phyloP scores from a whole-genome alignment of 1,140 invertebrate genomes.

The Ditylenchus dipsaci region DNA sequence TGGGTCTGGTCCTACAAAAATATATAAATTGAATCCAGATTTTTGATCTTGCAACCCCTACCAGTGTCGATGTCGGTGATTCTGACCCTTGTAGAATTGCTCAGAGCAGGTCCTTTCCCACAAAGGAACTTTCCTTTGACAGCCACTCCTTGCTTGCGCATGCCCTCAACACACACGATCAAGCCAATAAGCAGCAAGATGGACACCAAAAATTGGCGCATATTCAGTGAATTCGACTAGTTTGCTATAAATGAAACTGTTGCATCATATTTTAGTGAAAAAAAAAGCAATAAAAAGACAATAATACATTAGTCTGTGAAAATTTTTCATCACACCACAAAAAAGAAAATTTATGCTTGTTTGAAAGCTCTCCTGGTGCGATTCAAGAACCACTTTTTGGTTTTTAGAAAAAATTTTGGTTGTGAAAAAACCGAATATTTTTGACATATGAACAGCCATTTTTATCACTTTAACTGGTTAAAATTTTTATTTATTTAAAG shows the following conservation, averaged over 20 bases:
- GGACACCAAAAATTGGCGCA: neutral
- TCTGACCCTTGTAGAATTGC: constrained; percentile 28
- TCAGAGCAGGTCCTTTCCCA: constrained; percentile 19
- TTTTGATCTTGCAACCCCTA: neutral
- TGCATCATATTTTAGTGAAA: too few species aligned
- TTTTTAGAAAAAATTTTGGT: too few species aligned
- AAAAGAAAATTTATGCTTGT: too few species aligned
- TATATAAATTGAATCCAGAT: constrained; percentile 10
- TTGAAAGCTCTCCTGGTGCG: too few species aligned
- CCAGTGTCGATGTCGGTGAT: constrained; percentile 35
- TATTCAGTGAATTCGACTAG: neutral
- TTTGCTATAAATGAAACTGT: neutral
- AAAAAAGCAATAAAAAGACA: too few species aligned
- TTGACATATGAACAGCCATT: too few species aligned
- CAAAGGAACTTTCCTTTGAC: constrained; percentile 25
- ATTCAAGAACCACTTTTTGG: too few species aligned
- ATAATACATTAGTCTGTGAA: too few species aligned
- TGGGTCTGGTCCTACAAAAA: constrained; percentile 23
- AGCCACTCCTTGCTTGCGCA: constrained; percentile 33
- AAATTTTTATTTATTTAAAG: too few species aligned
- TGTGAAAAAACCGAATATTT: too few species aligned
- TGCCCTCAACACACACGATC: constrained; percentile 3
- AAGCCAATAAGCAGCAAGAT: constrained; percentile 18
- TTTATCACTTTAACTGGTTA: too few species aligned
- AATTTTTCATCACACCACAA: too few species aligned